A percentile compares a stretch with the other conserved stretches of the same genome.
phyloP scores from a whole-genome alignment of 1,140 invertebrate species.

The Ceratosolen solmsi region DNA sequence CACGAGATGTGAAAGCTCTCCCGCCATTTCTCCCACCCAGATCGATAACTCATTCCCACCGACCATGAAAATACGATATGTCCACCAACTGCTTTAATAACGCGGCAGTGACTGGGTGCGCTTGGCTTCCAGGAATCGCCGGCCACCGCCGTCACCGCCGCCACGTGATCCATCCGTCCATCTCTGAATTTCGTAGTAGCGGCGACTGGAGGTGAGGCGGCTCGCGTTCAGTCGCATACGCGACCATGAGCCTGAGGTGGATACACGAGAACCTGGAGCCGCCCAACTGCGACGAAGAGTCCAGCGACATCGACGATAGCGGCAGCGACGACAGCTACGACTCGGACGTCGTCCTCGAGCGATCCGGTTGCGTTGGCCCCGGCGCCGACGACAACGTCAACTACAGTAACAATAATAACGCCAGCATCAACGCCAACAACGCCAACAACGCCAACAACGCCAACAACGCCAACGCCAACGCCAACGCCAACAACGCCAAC shows the following conservation, averaged over 20 bases:
- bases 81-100: too few species aligned
- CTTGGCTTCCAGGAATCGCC: too few species aligned
- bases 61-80: too few species aligned
- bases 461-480: background rate
- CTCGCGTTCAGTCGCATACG: background rate
- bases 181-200: too few species aligned
- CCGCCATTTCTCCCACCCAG: too few species aligned
- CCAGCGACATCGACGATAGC: slow-evolving; percentile 69
- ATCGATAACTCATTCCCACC: too few species aligned
- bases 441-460: slow-evolving; percentile 24
- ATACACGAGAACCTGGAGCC: slow-evolving; percentile 67
- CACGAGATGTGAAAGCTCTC: too few species aligned
- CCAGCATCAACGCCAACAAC: background rate
- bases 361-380: slow-evolving; percentile 4
- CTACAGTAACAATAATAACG: background rate
- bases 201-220: too few species aligned
- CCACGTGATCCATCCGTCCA: background rate
- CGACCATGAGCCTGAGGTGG: slow-evolving; percentile 68
- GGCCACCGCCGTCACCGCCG: too few species aligned
- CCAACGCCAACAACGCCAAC: background rate
- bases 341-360: slow-evolving; percentile 59
- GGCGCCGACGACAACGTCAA: slow-evolving; percentile 16
- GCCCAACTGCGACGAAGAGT: slow-evolving; percentile 68
- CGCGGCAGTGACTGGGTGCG: too few species aligned
- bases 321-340: slow-evolving; percentile 68